phyloP scores from a whole-genome alignment of 1,140 invertebrate species.

The Brachionus paranguensis region DNA sequence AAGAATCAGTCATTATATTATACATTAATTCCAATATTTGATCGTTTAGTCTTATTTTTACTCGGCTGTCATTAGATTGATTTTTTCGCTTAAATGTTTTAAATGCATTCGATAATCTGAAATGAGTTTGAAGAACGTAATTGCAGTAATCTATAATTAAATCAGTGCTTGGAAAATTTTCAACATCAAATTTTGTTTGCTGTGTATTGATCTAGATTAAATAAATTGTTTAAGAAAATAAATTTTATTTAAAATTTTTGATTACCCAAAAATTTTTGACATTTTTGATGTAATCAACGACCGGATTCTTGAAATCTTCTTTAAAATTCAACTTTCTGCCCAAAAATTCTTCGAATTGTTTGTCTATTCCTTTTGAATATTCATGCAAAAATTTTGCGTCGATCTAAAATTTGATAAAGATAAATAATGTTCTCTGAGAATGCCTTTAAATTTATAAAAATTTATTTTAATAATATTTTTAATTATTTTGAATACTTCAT shows the following conservation, averaged over 20 bases:
- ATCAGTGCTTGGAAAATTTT: conserved; percentile 1
- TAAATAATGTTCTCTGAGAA: no score
- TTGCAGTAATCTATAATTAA: conserved; percentile 15
- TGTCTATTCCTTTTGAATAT: conserved; percentile 24
- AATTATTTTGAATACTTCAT: no score
- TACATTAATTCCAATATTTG: conserved; percentile 16
- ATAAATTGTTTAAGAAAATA: neutral
- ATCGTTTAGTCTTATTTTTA: neutral
- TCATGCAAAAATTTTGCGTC: neutral
- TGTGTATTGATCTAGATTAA: neutral
- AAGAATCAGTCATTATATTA: conserved; percentile 16
- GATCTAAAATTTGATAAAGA: neutral
- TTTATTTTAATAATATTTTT: no score
- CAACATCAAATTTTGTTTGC: neutral
- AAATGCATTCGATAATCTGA: neutral
- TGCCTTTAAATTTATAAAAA: no score
- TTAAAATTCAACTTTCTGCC: conserved; percentile 1
- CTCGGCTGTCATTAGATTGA: neutral
- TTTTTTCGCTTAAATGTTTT: conserved; percentile 15
- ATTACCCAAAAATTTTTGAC: conserved; percentile 5
- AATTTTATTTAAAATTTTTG: neutral
- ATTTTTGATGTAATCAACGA: conserved; percentile 25
- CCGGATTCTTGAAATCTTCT: conserved; percentile 3
- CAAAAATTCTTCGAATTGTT: conserved; percentile 19
- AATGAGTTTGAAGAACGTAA: conserved; percentile 18